Evolutionary conservation across 2,888 invertebrate genomes (phyloP), one percentile per base, ranked within the genome.

Genomic region (Dorcus hopei): DNA sequence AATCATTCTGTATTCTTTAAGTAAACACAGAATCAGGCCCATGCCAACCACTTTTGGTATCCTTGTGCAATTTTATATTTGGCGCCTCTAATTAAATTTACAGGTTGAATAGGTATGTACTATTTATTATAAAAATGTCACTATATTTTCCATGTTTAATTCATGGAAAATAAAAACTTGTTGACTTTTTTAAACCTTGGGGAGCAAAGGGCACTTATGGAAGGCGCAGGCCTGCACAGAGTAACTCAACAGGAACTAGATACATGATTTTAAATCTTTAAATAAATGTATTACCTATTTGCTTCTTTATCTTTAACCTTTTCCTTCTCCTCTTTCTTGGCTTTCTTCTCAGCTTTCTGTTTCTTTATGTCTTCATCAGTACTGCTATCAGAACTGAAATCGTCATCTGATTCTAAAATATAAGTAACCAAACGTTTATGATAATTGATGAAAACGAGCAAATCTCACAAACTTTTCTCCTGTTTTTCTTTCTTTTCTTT

Each of bases 291-390:
- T 58, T 61, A 74, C 74, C 66, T 78, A 70, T 70, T 70, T 68
- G 79, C 63, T 73, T 81, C 76, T 63, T 75, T 77, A 66, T 74
- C 74, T 26, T 76, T 76, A 33, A 75, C 75, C 63, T 76, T 77
- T n/a, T 74, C 78, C 55, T 75, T 78, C 19, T 77, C 76, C 48
- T 81, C 80, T 69, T 79, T 82, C 59, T 71, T 75, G 2, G 64
- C 59, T 71, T 81, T 82, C 59, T 74, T 75, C 9, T 80, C 74
- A 9, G 62, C 65, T 65, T 83, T 83, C 65, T 85, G 82, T 58
- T 80, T 80, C 59, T 89, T 88, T n/a, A 82, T 81, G 69, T 89
- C 89, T 0, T 90, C 89, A 73, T 91, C 87, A 8, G 84, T 83
- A 63, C 83, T 84, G 63, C 85, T 85, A 62, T 86, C 90, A 0